Conservation (phyloP, 1,140 invertebrate genomes). For the Ceratosolen fusciceps region DNA sequence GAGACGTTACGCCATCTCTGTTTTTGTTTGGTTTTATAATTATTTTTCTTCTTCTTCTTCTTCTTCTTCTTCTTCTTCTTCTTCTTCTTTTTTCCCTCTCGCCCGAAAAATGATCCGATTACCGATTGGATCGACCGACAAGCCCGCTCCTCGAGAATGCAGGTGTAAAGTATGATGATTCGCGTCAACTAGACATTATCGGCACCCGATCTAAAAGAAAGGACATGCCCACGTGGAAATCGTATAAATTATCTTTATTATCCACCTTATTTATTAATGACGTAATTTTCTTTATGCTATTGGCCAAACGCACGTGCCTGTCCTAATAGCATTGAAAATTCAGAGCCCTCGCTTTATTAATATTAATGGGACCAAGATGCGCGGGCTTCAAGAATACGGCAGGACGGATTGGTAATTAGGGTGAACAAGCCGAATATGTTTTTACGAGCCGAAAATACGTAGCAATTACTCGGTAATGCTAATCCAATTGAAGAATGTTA, state of each 20-base stretch:
- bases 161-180: slow-evolving; percentile 29
- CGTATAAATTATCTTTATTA: not conserved
- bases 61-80: too few relatives aligned
- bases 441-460: not conserved
- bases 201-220: not conserved
- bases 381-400: not conserved
- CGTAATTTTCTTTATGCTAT: not conserved
- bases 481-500: slow-evolving; percentile 7
- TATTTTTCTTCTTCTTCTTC: too few relatives aligned
- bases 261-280: not conserved
- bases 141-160: slow-evolving; percentile 15
- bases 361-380: not conserved
- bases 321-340: not conserved
- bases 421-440: not conserved
- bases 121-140: slow-evolving; percentile 22
- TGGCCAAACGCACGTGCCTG: not conserved
- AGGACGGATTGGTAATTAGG: not conserved
- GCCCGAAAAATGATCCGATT: slow-evolving; percentile 39
- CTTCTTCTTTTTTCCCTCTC: not conserved
- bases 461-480: not conserved
- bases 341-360: not conserved
- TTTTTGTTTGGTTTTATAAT: too few relatives aligned
- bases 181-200: not conserved
- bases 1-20: slow-evolving; percentile 16
- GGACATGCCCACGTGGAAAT: not conserved